Evolutionary conservation across 2,797 vertebrate genomes (phyloP).

Genomic region (Alauda arvensis): DNA sequence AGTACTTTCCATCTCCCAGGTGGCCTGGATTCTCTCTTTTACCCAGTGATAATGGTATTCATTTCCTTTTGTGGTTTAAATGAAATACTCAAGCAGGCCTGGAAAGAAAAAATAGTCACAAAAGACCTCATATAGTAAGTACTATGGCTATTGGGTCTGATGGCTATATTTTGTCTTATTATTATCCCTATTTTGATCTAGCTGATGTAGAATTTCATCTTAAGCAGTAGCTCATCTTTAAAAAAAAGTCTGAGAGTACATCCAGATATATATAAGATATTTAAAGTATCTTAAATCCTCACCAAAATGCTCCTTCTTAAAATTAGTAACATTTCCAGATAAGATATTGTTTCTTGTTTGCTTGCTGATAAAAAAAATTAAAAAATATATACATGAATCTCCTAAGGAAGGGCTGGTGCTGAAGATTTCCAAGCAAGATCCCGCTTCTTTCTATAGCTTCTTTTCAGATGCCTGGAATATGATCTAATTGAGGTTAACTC

Average conservation of each 20-base stretch:
- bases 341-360: not conserved
- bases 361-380: not conserved
- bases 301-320: not conserved
- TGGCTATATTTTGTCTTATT: not conserved
- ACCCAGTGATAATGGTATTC: not conserved
- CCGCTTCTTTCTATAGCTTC: not conserved
- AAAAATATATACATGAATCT: not conserved
- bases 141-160: not conserved
- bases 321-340: not conserved
- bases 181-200: not conserved
- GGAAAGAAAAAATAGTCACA: not conserved
- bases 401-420: not conserved
- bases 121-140: not conserved
- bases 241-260: not conserved
- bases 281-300: not conserved
- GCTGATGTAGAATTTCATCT: not conserved
- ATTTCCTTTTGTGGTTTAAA: not conserved
- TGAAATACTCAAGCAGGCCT: not conserved
- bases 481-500: not conserved
- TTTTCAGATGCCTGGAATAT: not conserved
- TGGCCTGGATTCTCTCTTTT: not conserved
- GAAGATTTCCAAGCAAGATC: not conserved
- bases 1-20: not conserved
- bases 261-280: not conserved
- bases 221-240: rapidly evolving